Evolutionary conservation across 2,113 vertebrate species (phyloP).

Genomic region (Alectura lathami): DNA sequence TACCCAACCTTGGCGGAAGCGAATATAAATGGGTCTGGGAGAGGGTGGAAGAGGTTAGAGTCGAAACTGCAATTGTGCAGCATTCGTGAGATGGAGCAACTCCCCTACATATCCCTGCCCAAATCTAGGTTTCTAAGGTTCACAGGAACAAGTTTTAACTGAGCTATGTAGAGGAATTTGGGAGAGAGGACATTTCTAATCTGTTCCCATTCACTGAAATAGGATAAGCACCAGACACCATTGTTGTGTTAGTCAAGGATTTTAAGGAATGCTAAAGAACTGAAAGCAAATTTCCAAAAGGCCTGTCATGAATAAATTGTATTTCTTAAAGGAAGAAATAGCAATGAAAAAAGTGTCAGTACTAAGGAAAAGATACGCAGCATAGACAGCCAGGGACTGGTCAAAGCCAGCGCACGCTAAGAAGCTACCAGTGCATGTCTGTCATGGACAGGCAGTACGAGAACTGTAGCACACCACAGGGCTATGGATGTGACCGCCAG

Average conservation of each 20-base stretch:
- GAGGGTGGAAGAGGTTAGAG: background rate
- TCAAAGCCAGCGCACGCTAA: background rate
- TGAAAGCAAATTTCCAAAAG: conserved; percentile 35
- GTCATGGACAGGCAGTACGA: background rate
- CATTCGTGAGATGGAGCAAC: background rate
- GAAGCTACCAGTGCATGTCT: background rate
- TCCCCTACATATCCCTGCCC: background rate
- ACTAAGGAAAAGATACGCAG: background rate
- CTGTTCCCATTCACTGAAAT: background rate
- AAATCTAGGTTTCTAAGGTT: background rate
- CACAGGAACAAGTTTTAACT: background rate
- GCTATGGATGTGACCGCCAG: background rate
- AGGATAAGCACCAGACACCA: background rate
- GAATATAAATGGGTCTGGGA: background rate
- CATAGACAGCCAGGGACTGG: background rate
- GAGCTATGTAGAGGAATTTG: background rate
- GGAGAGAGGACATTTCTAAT: background rate
- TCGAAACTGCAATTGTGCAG: background rate
- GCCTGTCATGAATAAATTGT: background rate
- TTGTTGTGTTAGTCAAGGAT: background rate
- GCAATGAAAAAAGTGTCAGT: background rate
- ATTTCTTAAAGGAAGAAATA: background rate
- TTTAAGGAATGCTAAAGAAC: conserved; percentile 8
- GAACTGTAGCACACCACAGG: background rate
- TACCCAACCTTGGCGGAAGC: background rate